Conservation (phyloP, 2,888 invertebrate species). For the Heliconius ismenius region DNA sequence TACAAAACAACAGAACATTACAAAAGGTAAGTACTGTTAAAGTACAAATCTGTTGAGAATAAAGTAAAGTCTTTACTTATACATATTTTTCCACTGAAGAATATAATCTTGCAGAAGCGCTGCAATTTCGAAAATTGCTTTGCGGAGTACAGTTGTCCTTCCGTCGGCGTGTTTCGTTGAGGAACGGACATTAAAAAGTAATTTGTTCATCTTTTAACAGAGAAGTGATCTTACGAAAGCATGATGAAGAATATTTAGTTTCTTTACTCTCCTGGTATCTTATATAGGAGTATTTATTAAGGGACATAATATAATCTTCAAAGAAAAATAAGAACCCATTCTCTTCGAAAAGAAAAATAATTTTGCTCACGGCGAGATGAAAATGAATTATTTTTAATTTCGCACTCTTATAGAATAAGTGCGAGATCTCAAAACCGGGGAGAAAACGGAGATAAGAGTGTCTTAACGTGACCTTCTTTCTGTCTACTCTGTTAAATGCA, state of each 20-base stretch:
- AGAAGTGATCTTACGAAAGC: background rate
- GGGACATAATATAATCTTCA: background rate
- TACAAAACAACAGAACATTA: background rate
- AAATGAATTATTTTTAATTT: too few species aligned
- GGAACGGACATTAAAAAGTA: conserved; percentile 1
- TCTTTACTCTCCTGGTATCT: background rate
- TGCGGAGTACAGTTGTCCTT: background rate
- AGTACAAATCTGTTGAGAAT: conserved; percentile 9
- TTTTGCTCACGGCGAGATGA: too few species aligned
- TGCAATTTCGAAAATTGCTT: conserved; percentile 18
- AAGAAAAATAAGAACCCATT: background rate
- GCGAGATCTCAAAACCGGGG: too few species aligned
- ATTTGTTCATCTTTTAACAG: conserved; percentile 4
- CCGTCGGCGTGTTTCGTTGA: background rate
- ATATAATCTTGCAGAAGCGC: background rate
- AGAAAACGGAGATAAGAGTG: too few species aligned
- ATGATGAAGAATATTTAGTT: background rate
- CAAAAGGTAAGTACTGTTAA: conserved; percentile 6
- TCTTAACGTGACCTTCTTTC: background rate
- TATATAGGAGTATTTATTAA: background rate
- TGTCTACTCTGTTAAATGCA: too few species aligned
- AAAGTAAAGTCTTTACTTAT: conserved; percentile 12
- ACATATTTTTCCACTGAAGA: conserved; percentile 3
- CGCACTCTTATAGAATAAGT: too few species aligned
- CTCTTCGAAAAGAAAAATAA: too few species aligned